phyloP scores from a whole-genome alignment of 2,888 invertebrate species.

The Troides oblongomaculatus region DNA sequence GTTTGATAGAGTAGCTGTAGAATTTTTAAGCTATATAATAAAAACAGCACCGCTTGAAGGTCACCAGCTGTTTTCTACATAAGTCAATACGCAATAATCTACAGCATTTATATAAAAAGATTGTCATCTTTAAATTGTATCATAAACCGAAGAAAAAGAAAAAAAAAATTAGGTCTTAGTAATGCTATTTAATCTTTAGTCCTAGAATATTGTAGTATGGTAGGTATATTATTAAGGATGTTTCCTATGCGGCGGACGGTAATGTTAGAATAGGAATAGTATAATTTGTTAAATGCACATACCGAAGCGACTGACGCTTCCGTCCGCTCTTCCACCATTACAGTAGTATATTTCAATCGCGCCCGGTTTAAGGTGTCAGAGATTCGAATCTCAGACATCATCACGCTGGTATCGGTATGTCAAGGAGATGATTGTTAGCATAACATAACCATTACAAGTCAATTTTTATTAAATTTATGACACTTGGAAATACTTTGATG shows the following conservation, averaged over 20 bases:
- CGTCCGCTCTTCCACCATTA: constrained; percentile 4
- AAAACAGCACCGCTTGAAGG: no score
- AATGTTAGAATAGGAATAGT: constrained; percentile 13
- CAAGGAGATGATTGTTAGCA: no score
- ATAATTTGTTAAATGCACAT: constrained; percentile 17
- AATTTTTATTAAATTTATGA: no score
- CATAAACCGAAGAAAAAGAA: neutral
- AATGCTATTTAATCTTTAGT: neutral
- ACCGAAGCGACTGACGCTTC: constrained; percentile 7
- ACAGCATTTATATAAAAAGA: no score
- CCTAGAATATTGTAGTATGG: neutral
- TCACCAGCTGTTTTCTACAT: no score
- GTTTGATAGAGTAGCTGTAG: no score
- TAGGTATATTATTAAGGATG: neutral
- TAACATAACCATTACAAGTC: no score
- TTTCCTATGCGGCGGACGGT: constrained; percentile 10
- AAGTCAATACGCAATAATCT: no score
- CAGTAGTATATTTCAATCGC: neutral
- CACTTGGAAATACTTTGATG: no score
- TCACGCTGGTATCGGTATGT: no score
- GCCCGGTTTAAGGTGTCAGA: neutral
- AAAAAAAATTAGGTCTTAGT: neutral
- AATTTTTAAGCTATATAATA: no score
- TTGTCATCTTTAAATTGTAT: no score
- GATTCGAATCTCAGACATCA: neutral